Conservation (phyloP, 2,888 invertebrate genomes). For the Ormyrus pomaceus region DNA sequence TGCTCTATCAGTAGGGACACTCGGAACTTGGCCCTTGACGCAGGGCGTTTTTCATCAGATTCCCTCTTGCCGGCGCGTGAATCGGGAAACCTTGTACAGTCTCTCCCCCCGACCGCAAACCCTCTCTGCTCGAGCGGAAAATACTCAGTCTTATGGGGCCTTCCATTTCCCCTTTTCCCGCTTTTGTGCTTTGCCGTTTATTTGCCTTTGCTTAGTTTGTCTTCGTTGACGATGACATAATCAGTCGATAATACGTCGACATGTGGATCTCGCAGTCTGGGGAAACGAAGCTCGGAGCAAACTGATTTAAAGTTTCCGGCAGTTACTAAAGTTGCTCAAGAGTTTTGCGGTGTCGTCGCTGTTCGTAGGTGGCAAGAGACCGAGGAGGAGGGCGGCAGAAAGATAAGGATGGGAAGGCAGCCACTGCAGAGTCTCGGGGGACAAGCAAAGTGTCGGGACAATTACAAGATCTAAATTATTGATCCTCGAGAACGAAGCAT, state of each 20-base stretch:
- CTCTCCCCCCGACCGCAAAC: not conserved
- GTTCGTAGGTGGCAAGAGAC: slow-evolving; percentile 32
- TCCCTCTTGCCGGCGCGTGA: slow-evolving; percentile 1
- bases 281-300: slow-evolving; percentile 54
- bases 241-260: slow-evolving; percentile 17
- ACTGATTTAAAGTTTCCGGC: slow-evolving; percentile 62
- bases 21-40: not conserved
- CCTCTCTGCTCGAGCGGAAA: too few species aligned
- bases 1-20: not conserved
- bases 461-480: slow-evolving; percentile 60
- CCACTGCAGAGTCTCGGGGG: not conserved
- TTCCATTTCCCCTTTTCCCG: too few species aligned
- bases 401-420: not conserved
- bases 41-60: slow-evolving; percentile 22
- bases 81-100: not conserved
- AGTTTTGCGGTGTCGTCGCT: slow-evolving; percentile 54
- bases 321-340: slow-evolving; percentile 52
- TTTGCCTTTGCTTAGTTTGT: too few species aligned
- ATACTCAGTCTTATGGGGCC: too few species aligned
- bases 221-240: not conserved
- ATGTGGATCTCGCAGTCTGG: not conserved
- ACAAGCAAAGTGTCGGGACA: slow-evolving; percentile 50
- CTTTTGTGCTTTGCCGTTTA: not conserved
- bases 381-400: not conserved
- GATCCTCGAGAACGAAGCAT: slow-evolving; percentile 23